Conservation (phyloP, 2,888 invertebrate species). For the Cabera pusaria region DNA sequence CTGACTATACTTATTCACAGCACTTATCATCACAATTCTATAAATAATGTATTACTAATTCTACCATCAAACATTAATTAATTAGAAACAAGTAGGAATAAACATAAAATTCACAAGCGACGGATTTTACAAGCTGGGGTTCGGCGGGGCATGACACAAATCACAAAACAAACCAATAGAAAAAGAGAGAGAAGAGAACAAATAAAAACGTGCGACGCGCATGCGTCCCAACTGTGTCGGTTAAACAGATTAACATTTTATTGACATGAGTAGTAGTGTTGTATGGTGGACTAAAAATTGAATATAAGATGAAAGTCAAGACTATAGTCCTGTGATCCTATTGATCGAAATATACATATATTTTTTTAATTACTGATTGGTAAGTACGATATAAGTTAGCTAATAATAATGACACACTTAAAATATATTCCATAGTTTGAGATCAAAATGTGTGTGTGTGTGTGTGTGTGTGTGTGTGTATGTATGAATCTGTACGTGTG, state of each 20-base stretch:
- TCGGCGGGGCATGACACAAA: constrained; percentile 74
- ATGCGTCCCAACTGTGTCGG: constrained; percentile 67
- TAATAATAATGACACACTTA: too few relatives aligned
- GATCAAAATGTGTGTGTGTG: too few relatives aligned
- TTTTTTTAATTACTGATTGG: too few relatives aligned
- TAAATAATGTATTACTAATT: constrained; percentile 60
- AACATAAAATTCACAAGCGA: constrained; percentile 74
- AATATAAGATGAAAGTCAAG: too few relatives aligned
- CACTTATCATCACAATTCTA: constrained; percentile 82
- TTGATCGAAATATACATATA: too few relatives aligned
- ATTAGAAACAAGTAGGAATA: constrained; percentile 52
- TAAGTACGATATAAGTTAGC: too few relatives aligned
- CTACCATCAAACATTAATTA: constrained; percentile 68
- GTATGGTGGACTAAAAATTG: too few relatives aligned
- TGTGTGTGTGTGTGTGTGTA: too few relatives aligned
- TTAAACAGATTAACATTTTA: constrained; percentile 56
- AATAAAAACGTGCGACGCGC: constrained; percentile 65
- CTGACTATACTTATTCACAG: constrained; percentile 80
- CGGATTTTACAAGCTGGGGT: constrained; percentile 65
- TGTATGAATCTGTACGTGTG: too few relatives aligned
- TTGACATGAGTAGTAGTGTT: too few relatives aligned
- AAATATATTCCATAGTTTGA: too few relatives aligned
- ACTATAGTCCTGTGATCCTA: too few relatives aligned
- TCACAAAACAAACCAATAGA: constrained; percentile 79
- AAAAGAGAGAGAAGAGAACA: constrained; percentile 70